phyloP scores from a whole-genome alignment of 2,888 invertebrate genomes.

The Danaus chrysippus region DNA sequence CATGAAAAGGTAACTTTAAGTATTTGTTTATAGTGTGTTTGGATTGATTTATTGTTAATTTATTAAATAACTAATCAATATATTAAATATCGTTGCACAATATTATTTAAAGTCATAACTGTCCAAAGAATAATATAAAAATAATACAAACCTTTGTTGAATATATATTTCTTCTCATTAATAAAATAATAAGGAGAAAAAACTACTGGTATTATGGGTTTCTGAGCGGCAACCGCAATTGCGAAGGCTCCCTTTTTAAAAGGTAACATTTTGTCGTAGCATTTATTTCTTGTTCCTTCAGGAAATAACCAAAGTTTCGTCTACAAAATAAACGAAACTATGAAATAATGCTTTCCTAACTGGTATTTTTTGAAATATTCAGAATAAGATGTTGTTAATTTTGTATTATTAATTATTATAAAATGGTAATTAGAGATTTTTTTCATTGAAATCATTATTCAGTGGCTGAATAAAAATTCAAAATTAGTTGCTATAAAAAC shows the following conservation, averaged over 20 bases:
- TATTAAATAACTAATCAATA: neutral
- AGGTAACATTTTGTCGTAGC: conserved; percentile 74
- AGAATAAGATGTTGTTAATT: too few relatives aligned
- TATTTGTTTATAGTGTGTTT: too few relatives aligned
- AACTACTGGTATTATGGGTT: conserved; percentile 83
- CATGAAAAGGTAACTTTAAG: too few relatives aligned
- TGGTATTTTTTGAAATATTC: too few relatives aligned
- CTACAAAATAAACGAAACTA: conserved; percentile 50
- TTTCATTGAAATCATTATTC: too few relatives aligned
- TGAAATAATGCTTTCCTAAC: conserved; percentile 15
- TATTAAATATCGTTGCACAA: too few relatives aligned
- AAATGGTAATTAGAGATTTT: too few relatives aligned
- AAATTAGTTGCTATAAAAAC: neutral
- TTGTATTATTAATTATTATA: too few relatives aligned
- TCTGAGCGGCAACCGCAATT: conserved; percentile 82
- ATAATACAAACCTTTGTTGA: conserved; percentile 50
- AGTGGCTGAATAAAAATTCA: too few relatives aligned
- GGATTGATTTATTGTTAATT: too few relatives aligned
- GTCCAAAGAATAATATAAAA: neutral
- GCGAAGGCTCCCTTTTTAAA: conserved; percentile 88
- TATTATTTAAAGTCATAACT: neutral
- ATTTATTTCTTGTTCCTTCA: conserved; percentile 83
- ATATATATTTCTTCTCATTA: conserved; percentile 62
- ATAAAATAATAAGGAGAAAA: conserved; percentile 82
- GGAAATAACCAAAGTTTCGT: conserved; percentile 84